Percentiles rank a stretch among this genome's conserved stretches.
These are phyloP conservation scores for Eristalis intricaria DNA, from an alignment of 2,888 invertebrate genomes.

Conservation along the genomic window DNA sequence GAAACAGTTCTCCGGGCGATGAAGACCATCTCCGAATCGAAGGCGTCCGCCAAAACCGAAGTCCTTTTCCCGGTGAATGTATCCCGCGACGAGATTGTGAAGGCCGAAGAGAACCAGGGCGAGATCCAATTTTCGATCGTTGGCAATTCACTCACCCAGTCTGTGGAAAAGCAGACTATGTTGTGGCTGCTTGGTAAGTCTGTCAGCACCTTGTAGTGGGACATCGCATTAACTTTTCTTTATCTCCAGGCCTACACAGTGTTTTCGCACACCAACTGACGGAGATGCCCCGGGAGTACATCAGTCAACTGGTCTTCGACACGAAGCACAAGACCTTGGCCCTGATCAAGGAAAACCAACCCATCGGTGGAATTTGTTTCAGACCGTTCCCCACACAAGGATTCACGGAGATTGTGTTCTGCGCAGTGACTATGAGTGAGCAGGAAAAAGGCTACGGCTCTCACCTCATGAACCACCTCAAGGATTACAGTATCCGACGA, in stretches of 20 bases:
- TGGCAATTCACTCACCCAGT: slow-evolving; percentile 92
- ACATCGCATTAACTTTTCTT: not conserved
- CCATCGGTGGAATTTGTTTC: slow-evolving; percentile 98
- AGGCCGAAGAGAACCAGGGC: slow-evolving; percentile 91
- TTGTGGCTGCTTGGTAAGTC: slow-evolving; percentile 84
- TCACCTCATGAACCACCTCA: slow-evolving; percentile 98
- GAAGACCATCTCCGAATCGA: slow-evolving; percentile 89
- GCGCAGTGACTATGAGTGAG: slow-evolving; percentile 95
- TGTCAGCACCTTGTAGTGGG: not conserved
- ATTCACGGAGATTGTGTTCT: slow-evolving; percentile 98
- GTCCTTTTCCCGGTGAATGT: slow-evolving; percentile 88
- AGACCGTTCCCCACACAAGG: slow-evolving; percentile 94
- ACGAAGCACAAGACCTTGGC: slow-evolving; percentile 93
- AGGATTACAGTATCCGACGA: slow-evolving; percentile 95
- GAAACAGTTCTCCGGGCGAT: slow-evolving; percentile 90
- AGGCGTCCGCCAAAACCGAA: slow-evolving; percentile 81
- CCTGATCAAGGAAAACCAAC: slow-evolving; percentile 91
- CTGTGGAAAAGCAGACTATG: slow-evolving; percentile 93
- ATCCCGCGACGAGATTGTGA: slow-evolving; percentile 92
- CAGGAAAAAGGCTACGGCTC: slow-evolving; percentile 98
- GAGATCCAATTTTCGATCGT: slow-evolving; percentile 95
- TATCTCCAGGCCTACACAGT: slow-evolving; percentile 86
- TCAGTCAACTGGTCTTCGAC: slow-evolving; percentile 95
- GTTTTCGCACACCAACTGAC: slow-evolving; percentile 96
- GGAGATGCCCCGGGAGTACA: slow-evolving; percentile 97